phyloP scores from a whole-genome alignment of 1,140 invertebrate genomes.

The Hyposmocoma kahamanoa region DNA sequence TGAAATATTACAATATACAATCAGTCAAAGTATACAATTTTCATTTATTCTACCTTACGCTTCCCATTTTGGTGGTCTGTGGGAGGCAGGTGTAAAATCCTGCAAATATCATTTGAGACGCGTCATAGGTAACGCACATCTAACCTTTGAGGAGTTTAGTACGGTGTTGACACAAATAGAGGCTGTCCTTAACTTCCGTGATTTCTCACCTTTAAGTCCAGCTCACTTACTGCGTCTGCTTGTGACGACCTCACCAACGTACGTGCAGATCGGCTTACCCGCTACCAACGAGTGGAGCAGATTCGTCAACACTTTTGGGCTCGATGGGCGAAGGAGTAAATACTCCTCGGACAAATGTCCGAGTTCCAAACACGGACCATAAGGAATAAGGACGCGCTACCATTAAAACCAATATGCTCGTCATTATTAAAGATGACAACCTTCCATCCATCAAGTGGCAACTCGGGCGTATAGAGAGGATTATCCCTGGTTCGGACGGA shows the following conservation, averaged over 20 bases:
- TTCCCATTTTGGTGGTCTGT: background rate
- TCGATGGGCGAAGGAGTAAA: conserved; percentile 3
- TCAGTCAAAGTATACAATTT: background rate
- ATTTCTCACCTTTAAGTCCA: conserved; percentile 10
- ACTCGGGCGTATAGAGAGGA: too few relatives aligned
- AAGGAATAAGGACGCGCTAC: background rate
- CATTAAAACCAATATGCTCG: background rate
- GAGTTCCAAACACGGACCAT: conserved; percentile 5
- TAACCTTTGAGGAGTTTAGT: background rate
- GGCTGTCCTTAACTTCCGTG: conserved; percentile 10
- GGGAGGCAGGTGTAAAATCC: background rate
- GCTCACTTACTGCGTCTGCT: conserved; percentile 12
- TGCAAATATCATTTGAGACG: background rate
- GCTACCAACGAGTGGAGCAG: conserved; percentile 13
- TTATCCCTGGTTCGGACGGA: too few relatives aligned
- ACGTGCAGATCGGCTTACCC: background rate
- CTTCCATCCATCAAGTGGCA: background rate
- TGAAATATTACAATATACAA: background rate
- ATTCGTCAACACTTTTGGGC: conserved; percentile 8
- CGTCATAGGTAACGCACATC: background rate
- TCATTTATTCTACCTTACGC: background rate
- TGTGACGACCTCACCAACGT: conserved; percentile 1
- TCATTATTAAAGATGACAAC: background rate
- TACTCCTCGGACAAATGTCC: too few relatives aligned
- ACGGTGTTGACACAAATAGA: conserved; percentile 6